Conservation (phyloP, 1,140 invertebrate species). For the Chrysopa pallens region DNA sequence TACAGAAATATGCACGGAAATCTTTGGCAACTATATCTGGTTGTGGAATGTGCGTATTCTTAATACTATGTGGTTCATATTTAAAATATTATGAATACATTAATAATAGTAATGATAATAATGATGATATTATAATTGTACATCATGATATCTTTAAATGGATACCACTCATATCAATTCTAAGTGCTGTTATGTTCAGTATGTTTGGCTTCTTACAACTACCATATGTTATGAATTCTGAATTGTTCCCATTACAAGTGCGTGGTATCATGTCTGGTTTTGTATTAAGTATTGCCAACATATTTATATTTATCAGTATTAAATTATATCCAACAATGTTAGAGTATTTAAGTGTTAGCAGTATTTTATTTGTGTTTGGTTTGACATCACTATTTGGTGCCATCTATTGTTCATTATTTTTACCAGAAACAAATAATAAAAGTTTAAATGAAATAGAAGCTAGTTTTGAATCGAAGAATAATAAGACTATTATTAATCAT, state of each 20-base stretch:
- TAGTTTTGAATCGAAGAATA: too few relatives aligned
- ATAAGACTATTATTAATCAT: too few relatives aligned
- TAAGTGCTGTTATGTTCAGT: constrained; percentile 46
- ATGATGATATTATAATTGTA: too few relatives aligned
- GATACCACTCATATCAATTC: constrained; percentile 39
- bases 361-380: constrained; percentile 58
- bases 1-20: constrained; percentile 48
- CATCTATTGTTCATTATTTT: constrained; percentile 41
- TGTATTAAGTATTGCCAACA: constrained; percentile 48
- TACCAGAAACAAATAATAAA: constrained; percentile 69
- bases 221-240: constrained; percentile 58
- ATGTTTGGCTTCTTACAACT: constrained; percentile 56
- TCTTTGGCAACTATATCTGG: constrained; percentile 45
- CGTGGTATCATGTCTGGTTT: constrained; percentile 47
- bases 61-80: constrained; percentile 34
- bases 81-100: constrained; percentile 19
- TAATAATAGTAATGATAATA: too few relatives aligned
- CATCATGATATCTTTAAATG: constrained; percentile 26
- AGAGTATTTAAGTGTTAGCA: constrained; percentile 37
- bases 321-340: constrained; percentile 48
- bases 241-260: constrained; percentile 48
- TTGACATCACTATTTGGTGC: constrained; percentile 43
- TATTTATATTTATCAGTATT: constrained; percentile 47
- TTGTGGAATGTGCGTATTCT: constrained; percentile 38
- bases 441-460: constrained; percentile 60